Percentiles rank a stretch among this genome's conserved stretches.
Conservation (phyloP, 2,888 invertebrate genomes). For the Himalopsyche tibetana region DNA sequence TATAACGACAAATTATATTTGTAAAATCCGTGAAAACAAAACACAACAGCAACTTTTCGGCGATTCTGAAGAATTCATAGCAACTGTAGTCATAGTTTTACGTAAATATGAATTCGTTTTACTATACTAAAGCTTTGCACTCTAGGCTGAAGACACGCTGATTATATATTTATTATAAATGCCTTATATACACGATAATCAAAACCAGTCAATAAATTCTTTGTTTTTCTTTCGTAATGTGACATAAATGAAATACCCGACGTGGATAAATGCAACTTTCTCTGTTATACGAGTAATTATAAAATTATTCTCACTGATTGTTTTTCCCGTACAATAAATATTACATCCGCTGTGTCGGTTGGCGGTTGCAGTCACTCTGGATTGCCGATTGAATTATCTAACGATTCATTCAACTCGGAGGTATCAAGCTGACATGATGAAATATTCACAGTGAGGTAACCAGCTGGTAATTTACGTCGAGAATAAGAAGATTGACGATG, state of each 20-base stretch:
- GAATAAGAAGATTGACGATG: background rate
- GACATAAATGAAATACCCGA: constrained; percentile 5
- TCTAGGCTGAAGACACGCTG: no score
- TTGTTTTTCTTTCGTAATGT: background rate
- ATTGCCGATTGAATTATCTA: constrained; percentile 27
- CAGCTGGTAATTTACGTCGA: background rate
- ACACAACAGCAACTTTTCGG: no score
- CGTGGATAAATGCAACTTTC: constrained; percentile 4
- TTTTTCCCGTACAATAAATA: background rate
- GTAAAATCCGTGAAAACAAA: no score
- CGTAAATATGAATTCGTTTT: no score
- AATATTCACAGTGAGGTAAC: constrained; percentile 13
- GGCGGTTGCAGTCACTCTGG: background rate
- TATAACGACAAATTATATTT: no score
- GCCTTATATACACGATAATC: background rate
- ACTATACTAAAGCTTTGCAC: no score
- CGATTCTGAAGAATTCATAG: no score
- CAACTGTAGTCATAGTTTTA: no score
- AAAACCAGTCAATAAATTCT: background rate
- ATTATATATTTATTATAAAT: no score
- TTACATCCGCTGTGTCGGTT: constrained; percentile 1
- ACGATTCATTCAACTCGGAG: constrained; percentile 13
- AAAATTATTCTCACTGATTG: constrained; percentile 18
- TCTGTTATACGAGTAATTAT: background rate
- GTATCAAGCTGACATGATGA: background rate